Conservation (phyloP, 2,888 invertebrate genomes). For the Xestobium rufovillosum region DNA sequence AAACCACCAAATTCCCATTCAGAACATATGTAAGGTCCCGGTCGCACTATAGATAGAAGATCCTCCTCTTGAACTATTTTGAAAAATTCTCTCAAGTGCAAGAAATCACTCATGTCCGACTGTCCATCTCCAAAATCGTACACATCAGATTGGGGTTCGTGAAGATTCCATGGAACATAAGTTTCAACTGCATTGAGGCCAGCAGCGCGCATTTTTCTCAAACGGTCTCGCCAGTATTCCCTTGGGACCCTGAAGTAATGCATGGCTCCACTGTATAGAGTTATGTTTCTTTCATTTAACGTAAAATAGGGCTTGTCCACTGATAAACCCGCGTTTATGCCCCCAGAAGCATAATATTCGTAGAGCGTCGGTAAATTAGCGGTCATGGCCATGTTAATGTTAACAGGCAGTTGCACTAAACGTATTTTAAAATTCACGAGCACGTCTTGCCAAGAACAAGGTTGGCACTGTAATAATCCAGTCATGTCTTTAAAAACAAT, state of each 20-base stretch:
- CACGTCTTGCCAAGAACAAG: no score
- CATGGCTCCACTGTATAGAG: constrained; percentile 51
- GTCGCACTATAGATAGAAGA: constrained; percentile 59
- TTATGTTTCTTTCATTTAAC: constrained; percentile 39
- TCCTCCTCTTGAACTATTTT: constrained; percentile 49
- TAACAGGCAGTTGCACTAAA: no score
- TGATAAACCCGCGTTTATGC: constrained; percentile 29
- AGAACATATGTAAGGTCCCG: constrained; percentile 87
- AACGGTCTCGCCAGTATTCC: constrained; percentile 58
- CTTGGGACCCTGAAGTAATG: constrained; percentile 79
- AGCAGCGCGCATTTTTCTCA: constrained; percentile 68
- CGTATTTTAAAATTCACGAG: no score
- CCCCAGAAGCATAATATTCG: constrained; percentile 39
- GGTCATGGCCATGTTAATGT: constrained; percentile 29
- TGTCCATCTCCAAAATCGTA: constrained; percentile 60
- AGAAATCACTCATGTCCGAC: constrained; percentile 46
- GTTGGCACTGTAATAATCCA: no score
- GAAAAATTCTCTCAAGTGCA: constrained; percentile 58
- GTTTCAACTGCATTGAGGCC: constrained; percentile 85
- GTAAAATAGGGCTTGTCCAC: constrained; percentile 32
- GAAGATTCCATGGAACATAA: constrained; percentile 82
- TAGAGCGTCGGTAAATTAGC: constrained; percentile 48
- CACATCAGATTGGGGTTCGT: constrained; percentile 66
- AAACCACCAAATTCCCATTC: constrained; percentile 63
- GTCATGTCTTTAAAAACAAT: no score